A percentile compares a stretch with the other conserved stretches of the same genome.
Conservation (phyloP, 2,113 vertebrate species). For the Gobiocypris rarus region DNA sequence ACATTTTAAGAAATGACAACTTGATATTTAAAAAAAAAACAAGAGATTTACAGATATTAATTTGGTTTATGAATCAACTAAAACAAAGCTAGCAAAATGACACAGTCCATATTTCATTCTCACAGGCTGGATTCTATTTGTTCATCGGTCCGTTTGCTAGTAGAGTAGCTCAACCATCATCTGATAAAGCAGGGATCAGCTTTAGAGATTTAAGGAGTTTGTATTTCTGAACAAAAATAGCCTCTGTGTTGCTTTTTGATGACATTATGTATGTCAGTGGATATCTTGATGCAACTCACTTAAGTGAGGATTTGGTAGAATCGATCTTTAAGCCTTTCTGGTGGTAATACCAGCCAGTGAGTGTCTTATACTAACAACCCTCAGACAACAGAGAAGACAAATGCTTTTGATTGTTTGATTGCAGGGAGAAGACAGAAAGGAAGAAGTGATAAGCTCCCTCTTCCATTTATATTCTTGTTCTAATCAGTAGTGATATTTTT, state of each 20-base stretch:
- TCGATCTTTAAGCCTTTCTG: constrained; percentile 30
- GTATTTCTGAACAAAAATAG: constrained; percentile 12
- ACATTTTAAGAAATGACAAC: no score
- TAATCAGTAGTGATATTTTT: background rate
- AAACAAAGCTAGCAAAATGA: background rate
- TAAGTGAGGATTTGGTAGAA: constrained; percentile 38
- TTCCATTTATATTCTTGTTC: background rate
- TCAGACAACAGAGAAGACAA: background rate
- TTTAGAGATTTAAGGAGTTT: constrained; percentile 29
- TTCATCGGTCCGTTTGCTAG: background rate
- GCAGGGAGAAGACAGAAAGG: background rate
- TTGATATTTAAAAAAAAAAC: no score
- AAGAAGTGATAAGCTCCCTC: background rate
- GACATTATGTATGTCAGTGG: constrained; percentile 23
- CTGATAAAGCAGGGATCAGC: constrained; percentile 32
- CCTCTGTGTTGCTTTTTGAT: constrained; percentile 11
- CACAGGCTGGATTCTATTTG: background rate
- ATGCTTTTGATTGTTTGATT: background rate
- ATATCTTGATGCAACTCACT: constrained; percentile 32
- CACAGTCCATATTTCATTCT: background rate
- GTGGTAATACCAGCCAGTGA: constrained; percentile 12
- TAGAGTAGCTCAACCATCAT: constrained; percentile 15
- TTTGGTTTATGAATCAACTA: background rate
- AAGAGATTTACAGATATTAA: no score
- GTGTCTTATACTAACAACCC: constrained; percentile 6